A percentile compares a stretch with the other conserved stretches of the same genome.
phyloP scores from a whole-genome alignment of 2,113 vertebrate species.

The Hydropotes inermis region DNA sequence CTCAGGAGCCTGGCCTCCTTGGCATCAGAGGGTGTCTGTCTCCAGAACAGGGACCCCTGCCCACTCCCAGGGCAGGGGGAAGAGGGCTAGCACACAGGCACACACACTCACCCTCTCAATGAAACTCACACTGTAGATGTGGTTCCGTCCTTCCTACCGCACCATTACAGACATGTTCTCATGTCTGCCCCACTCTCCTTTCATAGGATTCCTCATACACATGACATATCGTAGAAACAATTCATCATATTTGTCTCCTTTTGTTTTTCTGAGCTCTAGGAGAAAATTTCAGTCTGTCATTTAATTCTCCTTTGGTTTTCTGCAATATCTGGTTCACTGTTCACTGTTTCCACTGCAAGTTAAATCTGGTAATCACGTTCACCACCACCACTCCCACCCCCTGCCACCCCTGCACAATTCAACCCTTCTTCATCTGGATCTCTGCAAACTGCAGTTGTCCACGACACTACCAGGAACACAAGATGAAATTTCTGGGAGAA shows the following conservation, averaged over 20 bases:
- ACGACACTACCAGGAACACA: neutral
- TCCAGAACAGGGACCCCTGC: neutral
- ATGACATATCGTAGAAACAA: neutral
- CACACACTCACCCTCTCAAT: neutral
- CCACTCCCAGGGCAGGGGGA: neutral
- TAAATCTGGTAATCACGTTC: neutral
- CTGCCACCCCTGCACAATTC: neutral
- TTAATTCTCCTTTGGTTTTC: neutral
- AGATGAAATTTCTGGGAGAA: neutral
- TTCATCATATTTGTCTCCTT: neutral
- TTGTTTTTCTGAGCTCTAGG: neutral
- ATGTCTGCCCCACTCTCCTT: neutral
- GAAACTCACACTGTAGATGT: neutral
- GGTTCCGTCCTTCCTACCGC: neutral
- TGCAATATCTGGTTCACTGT: neutral
- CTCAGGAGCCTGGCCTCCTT: neutral
- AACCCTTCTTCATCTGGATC: neutral
- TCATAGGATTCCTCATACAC: neutral
- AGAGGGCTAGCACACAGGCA: rapidly evolving
- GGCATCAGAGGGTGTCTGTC: neutral
- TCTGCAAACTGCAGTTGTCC: neutral
- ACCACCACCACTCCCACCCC: neutral
- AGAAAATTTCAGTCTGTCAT: neutral
- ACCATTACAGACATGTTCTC: neutral
- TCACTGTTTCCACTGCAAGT: neutral